phyloP scores from a whole-genome alignment of 2,888 invertebrate species.

The Lucinisca nassula region DNA sequence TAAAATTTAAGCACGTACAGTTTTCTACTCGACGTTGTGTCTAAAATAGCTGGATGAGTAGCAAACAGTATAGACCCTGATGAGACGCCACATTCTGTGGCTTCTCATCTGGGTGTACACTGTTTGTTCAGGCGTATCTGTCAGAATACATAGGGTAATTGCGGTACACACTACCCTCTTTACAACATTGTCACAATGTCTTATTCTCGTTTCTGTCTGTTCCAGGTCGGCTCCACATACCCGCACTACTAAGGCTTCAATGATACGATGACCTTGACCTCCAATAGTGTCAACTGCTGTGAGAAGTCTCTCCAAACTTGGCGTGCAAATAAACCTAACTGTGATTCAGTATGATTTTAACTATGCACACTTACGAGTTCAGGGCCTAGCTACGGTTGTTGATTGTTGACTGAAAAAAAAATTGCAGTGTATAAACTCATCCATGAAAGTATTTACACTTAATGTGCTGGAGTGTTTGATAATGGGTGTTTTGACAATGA shows the following conservation, averaged over 20 bases:
- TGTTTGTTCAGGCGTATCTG: too few relatives aligned
- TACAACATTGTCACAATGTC: too few relatives aligned
- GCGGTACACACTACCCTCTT: too few relatives aligned
- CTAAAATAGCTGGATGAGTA: too few relatives aligned
- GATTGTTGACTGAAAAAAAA: slow-evolving; percentile 5
- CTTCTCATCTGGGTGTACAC: too few relatives aligned
- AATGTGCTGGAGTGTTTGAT: too few relatives aligned
- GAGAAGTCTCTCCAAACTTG: background rate
- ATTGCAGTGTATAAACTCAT: slow-evolving; percentile 9
- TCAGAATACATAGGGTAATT: too few relatives aligned
- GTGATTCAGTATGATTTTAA: slow-evolving; percentile 14
- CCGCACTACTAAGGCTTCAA: slow-evolving; percentile 81
- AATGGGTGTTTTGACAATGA: too few relatives aligned
- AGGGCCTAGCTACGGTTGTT: slow-evolving; percentile 6
- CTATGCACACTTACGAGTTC: slow-evolving; percentile 2
- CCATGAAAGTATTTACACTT: background rate
- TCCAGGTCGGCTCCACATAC: slow-evolving; percentile 82
- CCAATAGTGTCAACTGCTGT: background rate
- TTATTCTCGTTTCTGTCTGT: slow-evolving; percentile 32
- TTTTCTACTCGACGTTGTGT: too few relatives aligned
- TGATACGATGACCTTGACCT: slow-evolving; percentile 77
- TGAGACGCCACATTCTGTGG: too few relatives aligned
- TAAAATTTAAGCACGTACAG: too few relatives aligned
- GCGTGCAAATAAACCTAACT: slow-evolving; percentile 8
- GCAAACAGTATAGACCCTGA: too few relatives aligned